Conservation (phyloP, 2,113 vertebrate genomes). For the Arizona elegans region DNA sequence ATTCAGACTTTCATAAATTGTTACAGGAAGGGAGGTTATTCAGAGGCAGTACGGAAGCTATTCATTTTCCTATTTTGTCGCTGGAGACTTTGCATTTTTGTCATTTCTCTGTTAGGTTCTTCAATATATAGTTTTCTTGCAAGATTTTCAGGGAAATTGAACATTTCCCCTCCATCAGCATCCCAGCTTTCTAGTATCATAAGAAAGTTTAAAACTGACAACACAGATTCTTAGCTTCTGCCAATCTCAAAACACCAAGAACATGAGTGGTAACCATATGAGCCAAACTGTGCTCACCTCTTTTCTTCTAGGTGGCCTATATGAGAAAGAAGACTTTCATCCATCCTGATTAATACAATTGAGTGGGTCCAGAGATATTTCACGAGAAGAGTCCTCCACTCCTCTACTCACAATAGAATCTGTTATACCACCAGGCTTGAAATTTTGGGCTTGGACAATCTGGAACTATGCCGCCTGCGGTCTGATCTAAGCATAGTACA, state of each 20-base stretch:
- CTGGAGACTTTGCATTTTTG: neutral
- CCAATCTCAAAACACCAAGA: neutral
- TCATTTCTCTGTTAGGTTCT: neutral
- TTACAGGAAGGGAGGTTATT: neutral
- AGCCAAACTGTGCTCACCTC: neutral
- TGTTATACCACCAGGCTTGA: too few relatives aligned
- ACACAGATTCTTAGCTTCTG: neutral
- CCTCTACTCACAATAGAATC: too few relatives aligned
- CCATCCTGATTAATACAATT: neutral
- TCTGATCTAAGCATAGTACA: too few relatives aligned
- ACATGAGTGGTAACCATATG: neutral
- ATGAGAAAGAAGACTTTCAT: neutral
- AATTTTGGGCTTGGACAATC: too few relatives aligned
- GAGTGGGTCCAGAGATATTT: too few relatives aligned
- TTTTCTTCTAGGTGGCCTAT: neutral
- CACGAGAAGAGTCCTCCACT: too few relatives aligned
- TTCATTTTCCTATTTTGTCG: neutral
- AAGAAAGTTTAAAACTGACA: neutral
- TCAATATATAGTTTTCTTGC: neutral
- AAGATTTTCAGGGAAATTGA: neutral
- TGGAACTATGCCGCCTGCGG: too few relatives aligned
- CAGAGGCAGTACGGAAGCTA: neutral
- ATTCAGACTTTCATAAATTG: neutral
- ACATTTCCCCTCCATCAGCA: neutral
- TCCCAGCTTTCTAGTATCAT: neutral